Conservation (phyloP, 2,113 vertebrate species). For the Pica pica region DNA sequence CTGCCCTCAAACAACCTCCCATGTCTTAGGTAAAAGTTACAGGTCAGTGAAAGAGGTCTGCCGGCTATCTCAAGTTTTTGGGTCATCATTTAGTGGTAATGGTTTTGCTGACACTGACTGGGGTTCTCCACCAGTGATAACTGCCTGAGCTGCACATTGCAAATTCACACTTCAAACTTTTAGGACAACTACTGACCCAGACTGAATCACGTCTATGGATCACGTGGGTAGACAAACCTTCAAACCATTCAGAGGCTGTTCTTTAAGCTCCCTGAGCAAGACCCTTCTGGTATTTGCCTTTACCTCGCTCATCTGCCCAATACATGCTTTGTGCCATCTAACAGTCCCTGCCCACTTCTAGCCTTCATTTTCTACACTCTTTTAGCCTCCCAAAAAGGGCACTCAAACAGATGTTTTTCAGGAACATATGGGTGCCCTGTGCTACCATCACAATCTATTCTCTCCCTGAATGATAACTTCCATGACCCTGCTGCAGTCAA, state of each 20-base stretch:
- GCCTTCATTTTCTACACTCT: not conserved
- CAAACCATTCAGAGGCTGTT: not conserved
- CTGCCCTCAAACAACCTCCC: not conserved
- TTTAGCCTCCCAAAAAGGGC: not conserved
- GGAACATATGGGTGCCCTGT: not conserved
- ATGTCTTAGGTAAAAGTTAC: not conserved
- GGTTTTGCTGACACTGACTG: not conserved
- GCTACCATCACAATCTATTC: constrained; percentile 7
- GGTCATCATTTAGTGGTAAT: not conserved
- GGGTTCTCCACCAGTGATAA: not conserved
- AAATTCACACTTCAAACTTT: not conserved
- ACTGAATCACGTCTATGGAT: not conserved
- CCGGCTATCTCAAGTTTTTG: not conserved
- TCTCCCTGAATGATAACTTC: not conserved
- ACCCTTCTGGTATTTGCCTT: not conserved
- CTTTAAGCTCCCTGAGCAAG: not conserved
- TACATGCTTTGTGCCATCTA: not conserved
- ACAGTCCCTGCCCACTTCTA: not conserved
- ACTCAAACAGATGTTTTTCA: not conserved
- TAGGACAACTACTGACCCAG: not conserved
- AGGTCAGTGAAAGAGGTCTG: not conserved
- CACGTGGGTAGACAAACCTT: not conserved
- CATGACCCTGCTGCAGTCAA: constrained; percentile 1
- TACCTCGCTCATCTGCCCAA: not conserved
- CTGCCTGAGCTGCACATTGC: not conserved